phyloP scores from a whole-genome alignment of 2,888 invertebrate genomes.

The Metacarcinus magister region DNA sequence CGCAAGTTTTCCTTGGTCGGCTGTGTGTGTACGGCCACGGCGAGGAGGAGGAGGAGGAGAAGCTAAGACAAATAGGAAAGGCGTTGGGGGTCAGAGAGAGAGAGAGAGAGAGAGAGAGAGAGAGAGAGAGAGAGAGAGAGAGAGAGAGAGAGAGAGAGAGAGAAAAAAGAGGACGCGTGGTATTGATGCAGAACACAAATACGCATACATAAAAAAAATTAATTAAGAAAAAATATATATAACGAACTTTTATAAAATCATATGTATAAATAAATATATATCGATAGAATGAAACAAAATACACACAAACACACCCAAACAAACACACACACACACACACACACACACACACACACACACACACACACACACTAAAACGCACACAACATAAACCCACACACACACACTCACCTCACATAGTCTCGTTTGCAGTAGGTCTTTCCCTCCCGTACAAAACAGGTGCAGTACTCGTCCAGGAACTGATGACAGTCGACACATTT shows the following conservation, averaged over 20 bases:
- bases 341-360: slow-evolving; percentile 34
- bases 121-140: neutral
- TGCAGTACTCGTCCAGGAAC: slow-evolving; percentile 98
- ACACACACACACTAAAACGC: too few relatives aligned
- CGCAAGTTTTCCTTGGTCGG: neutral
- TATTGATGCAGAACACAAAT: too few relatives aligned
- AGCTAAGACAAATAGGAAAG: neutral
- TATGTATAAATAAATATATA: too few relatives aligned
- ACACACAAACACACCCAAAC: too few relatives aligned
- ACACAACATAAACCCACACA: too few relatives aligned
- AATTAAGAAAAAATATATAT: too few relatives aligned
- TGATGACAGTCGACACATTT: slow-evolving; percentile 92
- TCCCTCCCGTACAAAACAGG: slow-evolving; percentile 99
- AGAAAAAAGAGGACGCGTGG: neutral
- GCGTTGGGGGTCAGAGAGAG: neutral
- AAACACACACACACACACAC: slow-evolving; percentile 26
- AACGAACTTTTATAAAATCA: too few relatives aligned
- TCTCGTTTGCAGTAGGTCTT: slow-evolving; percentile 99
- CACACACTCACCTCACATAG: slow-evolving; percentile 97
- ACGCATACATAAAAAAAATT: too few relatives aligned
- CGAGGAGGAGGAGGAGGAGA: neutral
- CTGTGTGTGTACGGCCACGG: neutral
- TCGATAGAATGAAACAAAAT: too few relatives aligned
- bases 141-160: slow-evolving; percentile 46
- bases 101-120: slow-evolving; percentile 10